Percentiles rank a stretch among this genome's conserved stretches.
Evolutionary conservation across 1,140 invertebrate genomes (phyloP).

Genomic region (Drosophila sp.): DNA sequence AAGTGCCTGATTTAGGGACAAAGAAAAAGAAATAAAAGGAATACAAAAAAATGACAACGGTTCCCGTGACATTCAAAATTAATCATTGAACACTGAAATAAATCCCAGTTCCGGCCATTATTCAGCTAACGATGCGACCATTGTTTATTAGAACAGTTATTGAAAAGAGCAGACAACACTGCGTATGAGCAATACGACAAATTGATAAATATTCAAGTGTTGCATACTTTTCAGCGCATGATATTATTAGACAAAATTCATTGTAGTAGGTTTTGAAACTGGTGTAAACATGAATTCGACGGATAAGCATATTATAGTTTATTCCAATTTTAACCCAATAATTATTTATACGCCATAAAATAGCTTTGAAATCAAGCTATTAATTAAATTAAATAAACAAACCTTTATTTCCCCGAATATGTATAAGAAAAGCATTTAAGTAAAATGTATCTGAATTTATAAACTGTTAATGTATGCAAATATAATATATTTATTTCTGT

Average conservation of each 20-base stretch:
- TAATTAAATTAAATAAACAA: too few species aligned
- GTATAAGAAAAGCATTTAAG: too few species aligned
- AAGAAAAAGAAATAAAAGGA: conserved; percentile 29
- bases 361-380: too few species aligned
- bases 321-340: too few species aligned
- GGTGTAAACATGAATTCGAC: too few species aligned
- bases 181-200: conserved; percentile 9
- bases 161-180: conserved; percentile 14
- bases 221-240: conserved; percentile 10
- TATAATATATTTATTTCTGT: too few species aligned
- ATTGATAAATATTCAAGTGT: background rate
- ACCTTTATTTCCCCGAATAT: too few species aligned
- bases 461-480: too few species aligned
- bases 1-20: conserved; percentile 36
- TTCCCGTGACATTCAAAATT: conserved; percentile 55
- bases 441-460: too few species aligned
- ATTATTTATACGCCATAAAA: too few species aligned
- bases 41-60: conserved; percentile 16
- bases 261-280: too few species aligned
- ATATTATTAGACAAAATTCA: background rate
- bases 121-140: conserved; percentile 53
- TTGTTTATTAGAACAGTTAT: conserved; percentile 38
- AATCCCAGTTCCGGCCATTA: conserved; percentile 67
- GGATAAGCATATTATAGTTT: too few species aligned
- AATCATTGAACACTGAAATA: conserved; percentile 71